phyloP scores from a whole-genome alignment of 2,797 vertebrate genomes.

The Syngnathus rostellatus region DNA sequence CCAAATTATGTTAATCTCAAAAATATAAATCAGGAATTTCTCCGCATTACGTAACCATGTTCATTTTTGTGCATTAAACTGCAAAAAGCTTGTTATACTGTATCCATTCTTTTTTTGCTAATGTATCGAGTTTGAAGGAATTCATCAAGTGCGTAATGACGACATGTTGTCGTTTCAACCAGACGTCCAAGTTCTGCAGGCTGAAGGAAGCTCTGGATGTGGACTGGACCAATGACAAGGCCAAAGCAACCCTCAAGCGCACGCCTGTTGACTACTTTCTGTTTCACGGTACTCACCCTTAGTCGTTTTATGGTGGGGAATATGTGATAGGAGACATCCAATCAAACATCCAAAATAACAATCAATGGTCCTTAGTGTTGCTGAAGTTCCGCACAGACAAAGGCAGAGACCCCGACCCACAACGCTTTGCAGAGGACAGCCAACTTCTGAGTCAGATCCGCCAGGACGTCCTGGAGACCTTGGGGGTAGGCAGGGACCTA shows the following conservation, averaged over 20 bases:
- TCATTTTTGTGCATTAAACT: not conserved
- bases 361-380: constrained; percentile 66
- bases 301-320: not conserved
- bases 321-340: not conserved
- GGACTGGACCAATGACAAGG: constrained; percentile 81
- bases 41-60: not conserved
- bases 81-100: not conserved
- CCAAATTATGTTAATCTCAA: not conserved
- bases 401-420: constrained; percentile 75
- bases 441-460: constrained; percentile 74
- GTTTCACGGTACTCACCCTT: constrained; percentile 73
- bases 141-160: not conserved
- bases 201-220: constrained; percentile 82
- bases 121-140: not conserved
- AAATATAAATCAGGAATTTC: not conserved
- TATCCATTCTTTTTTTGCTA: not conserved
- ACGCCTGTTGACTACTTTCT: constrained; percentile 83
- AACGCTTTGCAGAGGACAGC: constrained; percentile 66
- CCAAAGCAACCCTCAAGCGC: constrained; percentile 69
- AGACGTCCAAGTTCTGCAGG: constrained; percentile 73
- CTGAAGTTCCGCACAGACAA: constrained; percentile 85
- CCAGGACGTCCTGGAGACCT: constrained; percentile 70
- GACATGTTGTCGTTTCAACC: constrained; percentile 1
- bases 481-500: constrained; percentile 65
- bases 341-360: not conserved